Base-by-base conservation (phyloP, 2,113 vertebrate genomes). In the Pseudorasbora parva region DNA sequence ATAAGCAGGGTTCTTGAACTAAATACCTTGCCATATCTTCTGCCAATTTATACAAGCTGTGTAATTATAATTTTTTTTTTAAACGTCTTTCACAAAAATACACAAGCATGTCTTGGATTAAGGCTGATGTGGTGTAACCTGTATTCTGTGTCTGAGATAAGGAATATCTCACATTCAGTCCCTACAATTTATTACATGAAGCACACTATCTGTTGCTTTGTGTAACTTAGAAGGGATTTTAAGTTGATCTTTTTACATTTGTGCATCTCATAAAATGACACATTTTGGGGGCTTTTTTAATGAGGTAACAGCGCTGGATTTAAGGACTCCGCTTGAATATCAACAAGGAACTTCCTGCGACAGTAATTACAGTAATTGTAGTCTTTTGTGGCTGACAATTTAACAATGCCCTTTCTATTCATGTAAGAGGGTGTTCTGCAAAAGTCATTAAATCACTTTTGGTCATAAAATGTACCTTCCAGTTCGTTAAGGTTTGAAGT, bases 301-400 rank as follows among this genome's bases (percentile, higher is more conserved):
- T 59, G 11, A 37, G 21, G 1, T 25, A 9, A 59, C 49, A 10
- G 37, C 0, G 0, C 37, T 25, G 33, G 33, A 59, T 43, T 71
- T 45, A 43, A 43, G 37, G 37, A 78, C 33, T 59, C 54, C 54
- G 5, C 54, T 15, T 14, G 37, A 78, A 60, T 78, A 17, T 33
- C 51, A 76, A 41, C 10, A 19, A 76, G 51, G 8, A 60, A 25
- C 59, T 47, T 49, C 25, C 57, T 25, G 43, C 0, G 5, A 79
- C 59, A 11, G 57, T 64, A 79, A 79, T 79, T 79, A 79, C 60
- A 79, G 11, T 79, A 47, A 79, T 79, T 78, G 37, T 62, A 12
- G 43, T 49, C 77, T 49, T 64, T 47, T 79, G 23, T 49, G 43
- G n/a, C 21, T 60, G 75, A 78, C 75, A 49, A 33, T 64, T 49